Evolutionary conservation across 1,140 invertebrate genomes (phyloP), one percentile per base, ranked within the genome.

Genomic region (Amphibalanus amphitrite): DNA sequence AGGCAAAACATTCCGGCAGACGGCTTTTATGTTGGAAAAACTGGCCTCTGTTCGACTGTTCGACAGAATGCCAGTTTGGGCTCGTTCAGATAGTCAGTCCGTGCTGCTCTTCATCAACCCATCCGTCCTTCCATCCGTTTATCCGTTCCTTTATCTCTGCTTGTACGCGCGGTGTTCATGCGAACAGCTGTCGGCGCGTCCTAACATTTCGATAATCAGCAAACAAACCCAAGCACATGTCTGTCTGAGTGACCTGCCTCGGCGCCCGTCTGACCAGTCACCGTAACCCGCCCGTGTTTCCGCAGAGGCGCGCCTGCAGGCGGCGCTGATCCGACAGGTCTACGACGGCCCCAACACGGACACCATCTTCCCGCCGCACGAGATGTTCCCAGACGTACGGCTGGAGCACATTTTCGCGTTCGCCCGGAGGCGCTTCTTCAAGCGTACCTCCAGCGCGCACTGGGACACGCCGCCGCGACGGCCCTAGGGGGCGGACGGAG

Each of bases 381-480:
- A 69, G 23, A 40, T 75, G n/a, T 70, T 75, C 28, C 29, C 29
- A 17, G 68, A 73, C 69, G 72, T 72, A 15, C 59, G 75, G 40
- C 72, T 76, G 30, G 67, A 65, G 13, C 38, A 71, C n/a, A 74
- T 76, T 17, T 76, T 76, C 69, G 25, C 59, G 20, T 23, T 67
- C 10, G 28, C 73, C 23, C 71, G 72, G 20, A 67, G 70, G 8
- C 29, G 73, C 29, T 76, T 76, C 68, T 72, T 30, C 40, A 76
- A 76, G 72, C 65, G 75, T 20, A 76, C 75, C 28, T 76, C 75
- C 6, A 74, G 72, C 29, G 75, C 75, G 4, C 67, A 70, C 26
- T 76, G 75, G 75, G 72, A 71, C 13, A 76, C 76, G n/a, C 73
- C 75, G 30, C 75, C 75, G 33, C 4, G 33, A 15, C 33, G 33